These are phyloP conservation scores for Porites cylindrica DNA, from an alignment of 92 coral and sea anemone species.

Conservation along the genomic window DNA sequence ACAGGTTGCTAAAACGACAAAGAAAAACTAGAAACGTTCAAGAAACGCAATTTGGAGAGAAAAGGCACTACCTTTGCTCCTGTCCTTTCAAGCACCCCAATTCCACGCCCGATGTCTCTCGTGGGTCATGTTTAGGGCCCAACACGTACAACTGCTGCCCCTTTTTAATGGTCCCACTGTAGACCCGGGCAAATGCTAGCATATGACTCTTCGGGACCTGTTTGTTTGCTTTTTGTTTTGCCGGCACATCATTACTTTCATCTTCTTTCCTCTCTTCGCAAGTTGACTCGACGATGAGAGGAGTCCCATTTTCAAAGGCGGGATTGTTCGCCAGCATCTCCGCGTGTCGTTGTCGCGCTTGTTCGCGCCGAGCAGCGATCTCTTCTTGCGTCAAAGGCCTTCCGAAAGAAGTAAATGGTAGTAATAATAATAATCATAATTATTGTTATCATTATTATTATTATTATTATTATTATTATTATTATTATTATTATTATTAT, in stretches of 20 bases:
- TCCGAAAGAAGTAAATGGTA: neutral
- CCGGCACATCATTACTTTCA: neutral
- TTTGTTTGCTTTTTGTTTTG: conserved; percentile 21
- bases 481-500: too few relatives aligned
- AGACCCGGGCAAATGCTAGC: conserved; percentile 95
- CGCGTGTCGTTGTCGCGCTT: conserved; percentile 90
- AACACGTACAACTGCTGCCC: conserved; percentile 88
- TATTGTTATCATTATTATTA: too few relatives aligned
- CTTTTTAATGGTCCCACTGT: conserved; percentile 89
- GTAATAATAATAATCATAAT: too few relatives aligned
- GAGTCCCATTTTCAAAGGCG: conserved; percentile 45
- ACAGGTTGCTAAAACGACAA: too few relatives aligned
- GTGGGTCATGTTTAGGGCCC: conserved; percentile 95
- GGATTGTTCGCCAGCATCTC: conserved; percentile 65
- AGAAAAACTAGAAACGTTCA: too few relatives aligned
- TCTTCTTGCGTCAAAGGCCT: conserved; percentile 98
- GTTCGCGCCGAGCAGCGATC: conserved; percentile 90
- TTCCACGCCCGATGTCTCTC: conserved; percentile 37
- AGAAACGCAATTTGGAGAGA: neutral
- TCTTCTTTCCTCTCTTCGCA: conserved; percentile 4
- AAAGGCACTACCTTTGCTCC: conserved; percentile 49
- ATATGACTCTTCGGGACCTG: conserved; percentile 76
- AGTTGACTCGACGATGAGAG: conserved; percentile 35
- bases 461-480: too few relatives aligned
- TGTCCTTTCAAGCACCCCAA: neutral